Evolutionary conservation across 2,888 invertebrate species (phyloP).

Genomic region (Caenorhabditis zanzibari): DNA sequence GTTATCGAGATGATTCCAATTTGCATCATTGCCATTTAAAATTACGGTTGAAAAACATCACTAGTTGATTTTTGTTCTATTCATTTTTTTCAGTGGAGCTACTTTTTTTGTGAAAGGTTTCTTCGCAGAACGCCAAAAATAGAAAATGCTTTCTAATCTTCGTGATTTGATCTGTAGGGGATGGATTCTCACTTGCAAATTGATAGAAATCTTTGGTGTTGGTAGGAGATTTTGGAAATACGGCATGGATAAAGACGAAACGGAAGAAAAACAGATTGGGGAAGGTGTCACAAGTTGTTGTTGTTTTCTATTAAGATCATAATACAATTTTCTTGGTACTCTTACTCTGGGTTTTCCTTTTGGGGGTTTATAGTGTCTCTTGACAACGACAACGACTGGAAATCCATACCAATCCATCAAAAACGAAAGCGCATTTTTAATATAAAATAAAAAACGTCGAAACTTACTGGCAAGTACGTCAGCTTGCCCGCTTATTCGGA

Average conservation of each 20-base stretch:
- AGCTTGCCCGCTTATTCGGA: slow-evolving; percentile 39
- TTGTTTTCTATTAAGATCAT: background rate
- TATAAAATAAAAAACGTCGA: slow-evolving; percentile 15
- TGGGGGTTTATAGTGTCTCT: slow-evolving; percentile 11
- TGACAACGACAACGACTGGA: background rate
- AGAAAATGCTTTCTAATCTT: slow-evolving; percentile 23
- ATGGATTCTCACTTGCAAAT: slow-evolving; percentile 13
- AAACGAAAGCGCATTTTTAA: background rate
- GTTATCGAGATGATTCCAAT: background rate
- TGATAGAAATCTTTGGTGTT: slow-evolving; percentile 42
- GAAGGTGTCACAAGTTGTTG: background rate
- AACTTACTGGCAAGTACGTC: slow-evolving; percentile 39
- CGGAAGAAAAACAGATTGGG: background rate
- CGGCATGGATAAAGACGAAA: background rate
- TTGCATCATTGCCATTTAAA: background rate
- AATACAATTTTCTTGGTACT: no score
- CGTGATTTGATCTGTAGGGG: slow-evolving; percentile 26
- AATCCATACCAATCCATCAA: background rate
- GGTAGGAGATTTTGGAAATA: slow-evolving; percentile 25
- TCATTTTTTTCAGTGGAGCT: background rate
- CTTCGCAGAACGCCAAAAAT: background rate
- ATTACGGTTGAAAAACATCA: slow-evolving; percentile 9
- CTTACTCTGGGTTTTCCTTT: no score
- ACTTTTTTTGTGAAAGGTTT: background rate
- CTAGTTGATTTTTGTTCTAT: slow-evolving; percentile 10